phyloP scores from a whole-genome alignment of 2,113 vertebrate species.

The Aythya baeri region DNA sequence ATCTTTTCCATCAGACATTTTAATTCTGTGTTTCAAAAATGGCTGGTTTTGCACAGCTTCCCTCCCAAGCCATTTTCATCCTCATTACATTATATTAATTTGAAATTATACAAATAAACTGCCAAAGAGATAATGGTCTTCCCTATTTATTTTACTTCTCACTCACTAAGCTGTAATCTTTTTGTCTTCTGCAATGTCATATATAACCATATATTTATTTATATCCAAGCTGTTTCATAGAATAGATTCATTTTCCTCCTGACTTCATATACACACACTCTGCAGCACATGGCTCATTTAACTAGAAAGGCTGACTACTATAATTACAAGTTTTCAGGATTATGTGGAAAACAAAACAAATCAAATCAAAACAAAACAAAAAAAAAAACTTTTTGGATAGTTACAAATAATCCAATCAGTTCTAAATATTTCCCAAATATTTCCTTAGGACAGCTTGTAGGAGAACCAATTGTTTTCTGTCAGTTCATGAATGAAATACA shows the following conservation, averaged over 20 bases:
- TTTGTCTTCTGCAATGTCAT: background rate
- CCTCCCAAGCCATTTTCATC: background rate
- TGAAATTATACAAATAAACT: background rate
- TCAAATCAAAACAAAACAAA: background rate
- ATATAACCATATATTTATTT: background rate
- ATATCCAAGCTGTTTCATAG: background rate
- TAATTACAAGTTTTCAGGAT: background rate
- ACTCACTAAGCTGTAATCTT: background rate
- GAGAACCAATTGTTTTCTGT: background rate
- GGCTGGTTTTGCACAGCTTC: background rate
- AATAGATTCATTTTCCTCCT: background rate
- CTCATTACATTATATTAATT: background rate
- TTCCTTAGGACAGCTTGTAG: background rate
- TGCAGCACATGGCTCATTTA: background rate
- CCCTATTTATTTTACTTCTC: background rate
- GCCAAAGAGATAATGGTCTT: background rate
- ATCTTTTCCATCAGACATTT: constrained; percentile 37
- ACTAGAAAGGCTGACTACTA: background rate
- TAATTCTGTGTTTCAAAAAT: background rate
- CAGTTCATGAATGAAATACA: background rate
- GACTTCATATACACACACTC: background rate
- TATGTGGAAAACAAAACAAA: background rate
- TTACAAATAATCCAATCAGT: background rate
- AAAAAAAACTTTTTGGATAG: background rate
- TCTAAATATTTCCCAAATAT: background rate